Conservation (phyloP, 2,797 vertebrate species). For the Enteromius radiatus region DNA sequence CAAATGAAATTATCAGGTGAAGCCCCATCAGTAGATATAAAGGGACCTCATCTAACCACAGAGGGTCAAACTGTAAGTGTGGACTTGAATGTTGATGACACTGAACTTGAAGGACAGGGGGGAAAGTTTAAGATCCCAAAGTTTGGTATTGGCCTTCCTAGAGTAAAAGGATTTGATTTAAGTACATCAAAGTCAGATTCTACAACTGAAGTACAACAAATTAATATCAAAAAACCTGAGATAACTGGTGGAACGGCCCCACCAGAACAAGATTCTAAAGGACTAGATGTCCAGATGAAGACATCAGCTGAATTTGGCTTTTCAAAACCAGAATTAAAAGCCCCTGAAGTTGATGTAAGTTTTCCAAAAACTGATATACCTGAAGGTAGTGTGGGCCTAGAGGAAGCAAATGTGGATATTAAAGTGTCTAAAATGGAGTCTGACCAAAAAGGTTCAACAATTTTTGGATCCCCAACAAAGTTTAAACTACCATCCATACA, state of each 20-base stretch:
- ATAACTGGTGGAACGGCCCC: not conserved
- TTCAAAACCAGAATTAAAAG: slow-evolving; percentile 4
- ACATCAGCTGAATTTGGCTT: slow-evolving; percentile 27
- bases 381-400: slow-evolving; percentile 22
- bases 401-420: slow-evolving; percentile 51
- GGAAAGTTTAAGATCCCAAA: slow-evolving; percentile 52
- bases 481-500: slow-evolving; percentile 55
- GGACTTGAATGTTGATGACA: slow-evolving; percentile 26
- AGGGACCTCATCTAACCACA: slow-evolving; percentile 22
- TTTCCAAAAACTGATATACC: slow-evolving; percentile 45
- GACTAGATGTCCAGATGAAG: slow-evolving; percentile 37
- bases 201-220: slow-evolving; percentile 21
- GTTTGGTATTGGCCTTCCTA: slow-evolving; percentile 29
- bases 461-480: slow-evolving; percentile 48
- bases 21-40: slow-evolving; percentile 27
- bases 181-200: slow-evolving; percentile 27
- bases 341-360: not conserved
- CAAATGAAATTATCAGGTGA: slow-evolving; percentile 32
- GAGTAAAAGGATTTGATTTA: slow-evolving; percentile 48
- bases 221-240: slow-evolving; percentile 19
- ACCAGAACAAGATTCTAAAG: slow-evolving; percentile 49
- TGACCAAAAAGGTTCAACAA: slow-evolving; percentile 29
- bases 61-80: slow-evolving; percentile 22
- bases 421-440: slow-evolving; percentile 41
- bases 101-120: slow-evolving; percentile 26